Conservation (phyloP, 2,113 vertebrate species). For the Calidris pygmaea region DNA sequence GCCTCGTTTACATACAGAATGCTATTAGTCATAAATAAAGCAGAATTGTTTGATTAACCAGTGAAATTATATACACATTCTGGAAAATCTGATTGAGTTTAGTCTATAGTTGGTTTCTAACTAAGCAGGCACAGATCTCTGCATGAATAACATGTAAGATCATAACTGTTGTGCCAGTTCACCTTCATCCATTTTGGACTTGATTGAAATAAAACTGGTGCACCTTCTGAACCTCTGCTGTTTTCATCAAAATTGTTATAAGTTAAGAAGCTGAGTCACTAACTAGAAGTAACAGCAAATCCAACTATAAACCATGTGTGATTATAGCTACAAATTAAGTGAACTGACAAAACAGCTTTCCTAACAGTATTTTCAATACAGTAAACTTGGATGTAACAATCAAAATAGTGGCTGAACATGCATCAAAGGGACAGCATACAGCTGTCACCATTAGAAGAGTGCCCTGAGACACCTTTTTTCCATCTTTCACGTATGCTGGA, state of each 20-base stretch:
- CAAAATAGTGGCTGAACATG: not conserved
- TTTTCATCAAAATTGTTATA: not conserved
- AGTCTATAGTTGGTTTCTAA: not conserved
- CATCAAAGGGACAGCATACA: not conserved
- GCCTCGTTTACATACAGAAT: not conserved
- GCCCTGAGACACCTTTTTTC: not conserved
- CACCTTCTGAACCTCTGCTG: not conserved
- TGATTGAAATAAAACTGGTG: not conserved
- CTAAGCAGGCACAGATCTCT: not conserved
- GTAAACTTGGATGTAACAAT: not conserved
- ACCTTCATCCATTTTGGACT: not conserved
- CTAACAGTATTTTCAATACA: not conserved
- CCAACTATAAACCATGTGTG: not conserved
- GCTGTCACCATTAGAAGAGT: not conserved
- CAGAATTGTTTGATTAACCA: not conserved
- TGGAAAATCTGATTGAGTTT: constrained; percentile 4
- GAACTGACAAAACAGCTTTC: not conserved
- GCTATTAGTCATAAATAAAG: not conserved
- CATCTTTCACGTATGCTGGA: not conserved
- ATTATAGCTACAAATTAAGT: not conserved
- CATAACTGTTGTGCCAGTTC: not conserved
- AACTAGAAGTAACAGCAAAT: constrained; percentile 9
- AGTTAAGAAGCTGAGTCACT: not conserved
- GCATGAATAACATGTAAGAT: not conserved
- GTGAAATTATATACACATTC: not conserved